phyloP scores from a whole-genome alignment of 2,888 invertebrate genomes.

The Pseudolycoriella hygida region DNA sequence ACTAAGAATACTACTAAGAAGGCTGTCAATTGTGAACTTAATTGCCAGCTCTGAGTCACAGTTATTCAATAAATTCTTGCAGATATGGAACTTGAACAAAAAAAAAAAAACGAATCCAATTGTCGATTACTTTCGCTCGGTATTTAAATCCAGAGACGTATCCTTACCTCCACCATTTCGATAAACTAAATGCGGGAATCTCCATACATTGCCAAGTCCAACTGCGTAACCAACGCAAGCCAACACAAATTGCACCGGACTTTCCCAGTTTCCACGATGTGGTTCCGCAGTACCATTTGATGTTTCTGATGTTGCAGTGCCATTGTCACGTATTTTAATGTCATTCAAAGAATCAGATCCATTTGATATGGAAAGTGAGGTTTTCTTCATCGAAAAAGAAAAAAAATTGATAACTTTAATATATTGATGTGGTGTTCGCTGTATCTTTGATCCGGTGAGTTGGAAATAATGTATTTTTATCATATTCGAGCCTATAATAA shows the following conservation, averaged over 20 bases:
- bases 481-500: no score
- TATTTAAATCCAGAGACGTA: background rate
- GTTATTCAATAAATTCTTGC: no score
- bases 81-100: no score
- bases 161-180: constrained; percentile 15
- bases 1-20: no score
- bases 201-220: constrained; percentile 17
- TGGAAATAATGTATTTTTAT: no score
- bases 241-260: constrained; percentile 14
- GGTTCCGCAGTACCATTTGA: background rate
- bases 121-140: no score
- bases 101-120: no score
- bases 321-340: background rate
- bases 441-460: no score
- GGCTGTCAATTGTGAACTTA: no score
- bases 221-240: constrained; percentile 16
- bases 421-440: no score
- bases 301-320: background rate
- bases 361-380: background rate
- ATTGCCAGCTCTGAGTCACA: no score
- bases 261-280: constrained; percentile 14
- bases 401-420: background rate
- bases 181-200: constrained; percentile 16
- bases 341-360: background rate
- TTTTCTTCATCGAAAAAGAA: background rate